Percentiles rank a stretch among this genome's conserved stretches.
phyloP scores from a whole-genome alignment of 2,888 invertebrate species.

The Adineta ricciae region DNA sequence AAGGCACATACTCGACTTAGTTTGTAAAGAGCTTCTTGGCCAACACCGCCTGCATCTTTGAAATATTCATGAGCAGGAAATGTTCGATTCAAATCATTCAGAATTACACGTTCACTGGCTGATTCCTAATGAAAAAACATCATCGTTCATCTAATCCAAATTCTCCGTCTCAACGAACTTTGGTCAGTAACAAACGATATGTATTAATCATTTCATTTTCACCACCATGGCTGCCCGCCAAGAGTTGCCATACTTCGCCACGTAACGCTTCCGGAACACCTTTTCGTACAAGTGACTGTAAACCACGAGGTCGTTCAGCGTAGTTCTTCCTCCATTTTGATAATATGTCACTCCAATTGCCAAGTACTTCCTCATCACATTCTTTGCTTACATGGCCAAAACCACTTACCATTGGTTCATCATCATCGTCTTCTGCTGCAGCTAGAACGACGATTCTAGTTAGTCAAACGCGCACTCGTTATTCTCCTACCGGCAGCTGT shows the following conservation, averaged over 20 bases:
- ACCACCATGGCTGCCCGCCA: conserved; percentile 71
- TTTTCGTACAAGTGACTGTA: conserved; percentile 37
- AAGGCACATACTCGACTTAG: conserved; percentile 60
- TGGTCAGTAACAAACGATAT: conserved; percentile 79
- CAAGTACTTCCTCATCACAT: conserved; percentile 74
- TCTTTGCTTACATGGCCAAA: conserved; percentile 93
- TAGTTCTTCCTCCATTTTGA: conserved; percentile 40
- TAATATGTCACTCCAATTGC: conserved; percentile 77
- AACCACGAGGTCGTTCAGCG: conserved; percentile 42
- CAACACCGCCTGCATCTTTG: conserved; percentile 70
- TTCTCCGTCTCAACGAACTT: conserved; percentile 54
- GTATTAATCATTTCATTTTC: conserved; percentile 64
- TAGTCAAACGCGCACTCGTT: not conserved
- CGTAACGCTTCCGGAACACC: conserved; percentile 91
- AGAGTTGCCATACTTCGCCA: conserved; percentile 91
- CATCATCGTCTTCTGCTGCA: conserved; percentile 45
- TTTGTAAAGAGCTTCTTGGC: conserved; percentile 81
- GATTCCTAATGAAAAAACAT: conserved; percentile 55
- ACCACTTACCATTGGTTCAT: conserved; percentile 86
- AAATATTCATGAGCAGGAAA: conserved; percentile 98
- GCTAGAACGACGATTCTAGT: too few species aligned
- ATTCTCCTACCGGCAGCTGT: not conserved
- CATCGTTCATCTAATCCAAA: too few species aligned
- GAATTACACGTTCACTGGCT: conserved; percentile 82
- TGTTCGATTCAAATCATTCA: conserved; percentile 88